These are phyloP conservation scores for Epinotia nisella DNA, from an alignment of 2,888 invertebrate genomes.

Conservation along the genomic window DNA sequence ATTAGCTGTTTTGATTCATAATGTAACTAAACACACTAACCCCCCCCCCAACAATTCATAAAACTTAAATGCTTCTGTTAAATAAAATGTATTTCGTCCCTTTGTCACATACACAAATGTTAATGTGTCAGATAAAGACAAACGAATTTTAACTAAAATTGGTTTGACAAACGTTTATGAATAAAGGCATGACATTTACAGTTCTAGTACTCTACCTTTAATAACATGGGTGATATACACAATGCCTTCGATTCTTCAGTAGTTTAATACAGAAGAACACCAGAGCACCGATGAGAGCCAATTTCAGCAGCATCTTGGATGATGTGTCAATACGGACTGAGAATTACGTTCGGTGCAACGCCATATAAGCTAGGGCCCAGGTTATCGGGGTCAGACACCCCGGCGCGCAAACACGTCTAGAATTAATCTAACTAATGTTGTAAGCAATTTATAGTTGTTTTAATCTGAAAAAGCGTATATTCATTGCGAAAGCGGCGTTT, in stretches of 20 bases:
- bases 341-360: neutral
- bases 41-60: no score
- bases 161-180: no score
- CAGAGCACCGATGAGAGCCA: constrained; percentile 70
- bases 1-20: no score
- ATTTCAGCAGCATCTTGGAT: constrained; percentile 71
- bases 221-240: constrained; percentile 58
- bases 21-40: no score
- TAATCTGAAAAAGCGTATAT: constrained; percentile 10
- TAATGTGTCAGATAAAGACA: no score
- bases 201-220: constrained; percentile 47
- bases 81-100: no score
- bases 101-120: no score
- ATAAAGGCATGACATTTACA: neutral
- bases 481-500: neutral
- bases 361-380: constrained; percentile 29
- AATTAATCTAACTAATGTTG: constrained; percentile 1
- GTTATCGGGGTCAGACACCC: constrained; percentile 20
- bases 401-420: constrained; percentile 31
- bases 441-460: neutral
- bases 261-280: constrained; percentile 74
- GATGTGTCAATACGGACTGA: constrained; percentile 56
- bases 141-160: no score
- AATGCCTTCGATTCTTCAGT: constrained; percentile 58
- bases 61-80: no score